Evolutionary conservation across 92 coral and sea anemone species (phyloP).

Genomic region (Zoanthus gigantus): DNA sequence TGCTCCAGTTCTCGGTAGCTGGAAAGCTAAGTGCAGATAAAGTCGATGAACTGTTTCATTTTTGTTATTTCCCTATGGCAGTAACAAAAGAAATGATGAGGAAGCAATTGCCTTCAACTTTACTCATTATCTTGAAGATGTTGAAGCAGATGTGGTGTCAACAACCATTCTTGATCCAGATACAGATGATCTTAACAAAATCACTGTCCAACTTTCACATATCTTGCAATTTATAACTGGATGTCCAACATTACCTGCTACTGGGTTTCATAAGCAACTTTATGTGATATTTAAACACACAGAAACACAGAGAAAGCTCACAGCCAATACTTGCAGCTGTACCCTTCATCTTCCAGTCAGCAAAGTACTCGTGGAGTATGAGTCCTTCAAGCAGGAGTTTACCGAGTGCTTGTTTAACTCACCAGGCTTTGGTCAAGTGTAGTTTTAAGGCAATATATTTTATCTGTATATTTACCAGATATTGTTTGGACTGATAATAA

Average conservation of each 20-base stretch:
- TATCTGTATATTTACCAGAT: conserved; percentile 9
- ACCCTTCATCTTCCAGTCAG: conserved; percentile 66
- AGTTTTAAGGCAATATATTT: conserved; percentile 30
- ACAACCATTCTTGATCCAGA: conserved; percentile 70
- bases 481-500: conserved; percentile 11
- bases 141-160: conserved; percentile 63
- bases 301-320: conserved; percentile 65
- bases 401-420: conserved; percentile 73
- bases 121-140: conserved; percentile 76
- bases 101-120: conserved; percentile 81
- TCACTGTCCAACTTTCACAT: conserved; percentile 60
- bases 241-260: conserved; percentile 62
- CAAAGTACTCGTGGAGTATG: conserved; percentile 59
- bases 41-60: conserved; percentile 60
- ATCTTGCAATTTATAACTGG: conserved; percentile 68
- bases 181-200: conserved; percentile 45
- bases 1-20: conserved; percentile 60
- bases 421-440: conserved; percentile 74
- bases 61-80: conserved; percentile 46
- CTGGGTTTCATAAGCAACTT: conserved; percentile 58
- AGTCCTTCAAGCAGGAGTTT: conserved; percentile 69
- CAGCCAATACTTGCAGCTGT: conserved; percentile 67
- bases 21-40: conserved; percentile 58
- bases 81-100: conserved; percentile 65
- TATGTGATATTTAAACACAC: conserved; percentile 60